phyloP scores from a whole-genome alignment of 53 echinoderm and acorn worm species.

The Holothuria scabra region DNA sequence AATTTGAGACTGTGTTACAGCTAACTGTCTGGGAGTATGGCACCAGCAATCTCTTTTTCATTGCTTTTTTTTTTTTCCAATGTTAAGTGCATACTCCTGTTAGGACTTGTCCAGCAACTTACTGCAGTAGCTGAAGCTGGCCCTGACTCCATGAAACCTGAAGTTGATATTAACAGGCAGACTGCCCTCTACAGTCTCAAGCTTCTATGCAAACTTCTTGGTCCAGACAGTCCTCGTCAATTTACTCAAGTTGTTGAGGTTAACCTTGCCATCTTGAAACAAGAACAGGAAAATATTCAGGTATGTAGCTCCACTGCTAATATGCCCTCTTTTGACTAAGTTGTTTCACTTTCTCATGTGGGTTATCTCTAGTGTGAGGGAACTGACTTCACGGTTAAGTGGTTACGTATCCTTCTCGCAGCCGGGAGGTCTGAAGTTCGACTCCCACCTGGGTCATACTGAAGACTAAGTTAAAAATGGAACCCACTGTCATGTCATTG shows the following conservation, averaged over 20 bases:
- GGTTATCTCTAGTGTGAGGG: no score
- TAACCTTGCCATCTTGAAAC: slow-evolving; percentile 60
- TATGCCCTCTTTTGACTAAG: neutral
- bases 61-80: no score
- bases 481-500: no score
- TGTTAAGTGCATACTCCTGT: slow-evolving; percentile 59
- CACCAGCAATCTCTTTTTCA: no score
- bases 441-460: no score
- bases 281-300: slow-evolving; percentile 66
- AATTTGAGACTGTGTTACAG: no score
- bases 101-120: slow-evolving; percentile 63
- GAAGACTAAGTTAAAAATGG: no score
- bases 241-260: slow-evolving; percentile 70
- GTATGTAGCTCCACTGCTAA: slow-evolving; percentile 25
- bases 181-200: slow-evolving; percentile 98
- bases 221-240: slow-evolving; percentile 55
- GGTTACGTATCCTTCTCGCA: no score
- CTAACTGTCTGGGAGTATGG: no score
- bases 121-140: slow-evolving; percentile 64
- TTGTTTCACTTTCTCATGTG: neutral
- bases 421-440: no score
- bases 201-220: slow-evolving; percentile 77
- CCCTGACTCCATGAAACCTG: slow-evolving; percentile 49
- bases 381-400: no score
- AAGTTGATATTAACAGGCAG: slow-evolving; percentile 83